Percentiles rank a stretch among this genome's conserved stretches.
Evolutionary conservation across 1,140 invertebrate species (phyloP).

Genomic region (Drosophila simulans): DNA sequence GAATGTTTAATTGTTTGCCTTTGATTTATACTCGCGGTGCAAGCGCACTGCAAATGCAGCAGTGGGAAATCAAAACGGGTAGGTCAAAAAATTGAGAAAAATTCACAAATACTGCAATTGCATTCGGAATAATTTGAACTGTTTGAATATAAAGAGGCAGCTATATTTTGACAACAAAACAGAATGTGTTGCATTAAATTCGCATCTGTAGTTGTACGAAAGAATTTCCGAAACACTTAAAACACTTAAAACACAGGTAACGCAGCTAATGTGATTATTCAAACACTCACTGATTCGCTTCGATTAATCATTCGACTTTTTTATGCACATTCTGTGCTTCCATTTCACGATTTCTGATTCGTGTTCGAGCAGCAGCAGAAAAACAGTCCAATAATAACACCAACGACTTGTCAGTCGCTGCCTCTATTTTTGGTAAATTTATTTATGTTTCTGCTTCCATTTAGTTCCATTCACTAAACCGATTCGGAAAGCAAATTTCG

Average conservation of each 20-base stretch:
- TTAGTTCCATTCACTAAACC: slow-evolving; percentile 48
- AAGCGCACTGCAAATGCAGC: slow-evolving; percentile 18
- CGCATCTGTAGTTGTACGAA: neutral
- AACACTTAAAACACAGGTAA: neutral
- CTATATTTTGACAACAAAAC: too few relatives aligned
- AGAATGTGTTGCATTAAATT: neutral
- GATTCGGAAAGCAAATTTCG: slow-evolving; percentile 36
- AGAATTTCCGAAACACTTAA: neutral
- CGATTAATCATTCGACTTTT: neutral
- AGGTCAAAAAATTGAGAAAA: neutral
- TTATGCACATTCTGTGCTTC: neutral
- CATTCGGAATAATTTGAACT: neutral
- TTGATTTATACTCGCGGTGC: slow-evolving; percentile 33
- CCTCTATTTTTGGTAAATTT: slow-evolving; percentile 17
- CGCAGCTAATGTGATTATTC: neutral
- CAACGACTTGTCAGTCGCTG: slow-evolving; percentile 5
- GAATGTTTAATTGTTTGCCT: slow-evolving; percentile 43
- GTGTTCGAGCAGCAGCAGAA: neutral
- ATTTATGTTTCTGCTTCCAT: slow-evolving; percentile 21
- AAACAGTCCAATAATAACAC: neutral
- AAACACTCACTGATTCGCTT: neutral
- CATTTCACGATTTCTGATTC: slow-evolving; percentile 10
- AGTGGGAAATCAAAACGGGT: neutral
- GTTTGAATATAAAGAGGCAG: neutral
- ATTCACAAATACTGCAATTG: neutral